phyloP scores from a whole-genome alignment of 1,140 invertebrate species.

The Triops longicaudatus region DNA sequence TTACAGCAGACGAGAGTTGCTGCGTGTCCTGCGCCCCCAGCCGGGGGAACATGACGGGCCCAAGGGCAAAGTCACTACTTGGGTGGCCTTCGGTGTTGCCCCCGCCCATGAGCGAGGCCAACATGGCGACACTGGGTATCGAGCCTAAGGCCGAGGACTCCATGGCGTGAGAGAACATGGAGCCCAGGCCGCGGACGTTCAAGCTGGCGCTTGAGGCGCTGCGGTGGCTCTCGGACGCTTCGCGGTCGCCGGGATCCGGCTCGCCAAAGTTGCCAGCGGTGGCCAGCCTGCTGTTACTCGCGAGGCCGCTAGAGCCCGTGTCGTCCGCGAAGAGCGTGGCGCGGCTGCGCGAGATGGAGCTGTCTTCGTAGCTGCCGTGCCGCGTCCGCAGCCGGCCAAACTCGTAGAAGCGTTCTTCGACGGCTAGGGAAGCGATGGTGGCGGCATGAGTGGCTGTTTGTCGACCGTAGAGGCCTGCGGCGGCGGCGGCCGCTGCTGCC shows the following conservation, averaged over 20 bases:
- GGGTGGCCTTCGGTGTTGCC: not conserved
- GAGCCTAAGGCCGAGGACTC: not conserved
- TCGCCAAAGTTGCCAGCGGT: not conserved
- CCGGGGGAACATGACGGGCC: slow-evolving; percentile 23
- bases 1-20: not conserved
- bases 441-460: slow-evolving; percentile 38
- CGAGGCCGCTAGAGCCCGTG: not conserved
- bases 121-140: slow-evolving; percentile 14
- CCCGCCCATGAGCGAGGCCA: slow-evolving; percentile 19
- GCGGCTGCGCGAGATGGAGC: not conserved
- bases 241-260: not conserved
- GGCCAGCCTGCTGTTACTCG: not conserved
- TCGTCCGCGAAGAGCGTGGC: not conserved
- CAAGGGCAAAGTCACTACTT: not conserved
- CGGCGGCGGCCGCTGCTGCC: slow-evolving; percentile 32
- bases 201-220: not conserved
- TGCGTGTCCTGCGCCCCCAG: not conserved
- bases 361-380: not conserved
- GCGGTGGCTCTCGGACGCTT: not conserved
- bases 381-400: not conserved
- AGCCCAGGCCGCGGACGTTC: slow-evolving; percentile 15
- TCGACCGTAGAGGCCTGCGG: slow-evolving; percentile 37
- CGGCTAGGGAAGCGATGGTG: not conserved
- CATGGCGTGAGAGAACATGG: slow-evolving; percentile 16
- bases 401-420: not conserved